Conservation (phyloP, 92 coral and sea anemone species). For the Phymanthus crucifer region DNA sequence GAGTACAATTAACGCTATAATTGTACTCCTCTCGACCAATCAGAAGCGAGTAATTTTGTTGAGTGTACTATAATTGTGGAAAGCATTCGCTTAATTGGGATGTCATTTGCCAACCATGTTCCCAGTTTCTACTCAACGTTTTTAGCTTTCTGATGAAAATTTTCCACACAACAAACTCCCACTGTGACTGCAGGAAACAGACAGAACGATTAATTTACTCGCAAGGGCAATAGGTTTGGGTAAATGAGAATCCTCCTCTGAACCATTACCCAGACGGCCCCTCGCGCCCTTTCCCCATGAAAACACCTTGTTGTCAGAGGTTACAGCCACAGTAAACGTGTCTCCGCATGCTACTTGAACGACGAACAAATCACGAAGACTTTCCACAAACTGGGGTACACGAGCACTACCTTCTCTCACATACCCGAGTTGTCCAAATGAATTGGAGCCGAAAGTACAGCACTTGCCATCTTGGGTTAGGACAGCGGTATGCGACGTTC, state of each 20-base stretch:
- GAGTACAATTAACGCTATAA: too few relatives aligned
- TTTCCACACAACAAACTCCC: conserved; percentile 76
- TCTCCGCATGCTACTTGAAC: conserved; percentile 87
- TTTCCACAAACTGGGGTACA: conserved; percentile 71
- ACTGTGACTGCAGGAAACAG: conserved; percentile 84
- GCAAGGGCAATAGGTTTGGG: conserved; percentile 69
- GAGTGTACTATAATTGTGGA: too few relatives aligned
- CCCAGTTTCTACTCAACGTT: too few relatives aligned
- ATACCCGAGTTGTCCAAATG: conserved; percentile 98
- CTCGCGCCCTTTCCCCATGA: conserved; percentile 96
- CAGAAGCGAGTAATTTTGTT: too few relatives aligned
- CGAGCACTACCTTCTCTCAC: conserved; percentile 57
- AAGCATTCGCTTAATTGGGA: not conserved
- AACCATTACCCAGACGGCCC: conserved; percentile 81
- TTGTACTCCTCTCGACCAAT: too few relatives aligned
- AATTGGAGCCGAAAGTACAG: conserved; percentile 91
- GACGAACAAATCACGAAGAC: conserved; percentile 58
- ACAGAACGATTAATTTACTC: conserved; percentile 61
- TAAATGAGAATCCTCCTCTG: conserved; percentile 59
- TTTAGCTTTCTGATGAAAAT: conserved; percentile 24
- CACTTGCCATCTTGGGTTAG: conserved; percentile 67
- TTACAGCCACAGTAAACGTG: conserved; percentile 85
- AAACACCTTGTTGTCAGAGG: conserved; percentile 68
- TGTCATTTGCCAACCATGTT: too few relatives aligned
- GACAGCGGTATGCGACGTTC: conserved; percentile 88